phyloP scores from a whole-genome alignment of 2,888 invertebrate species.

The Dynastes hyllus region DNA sequence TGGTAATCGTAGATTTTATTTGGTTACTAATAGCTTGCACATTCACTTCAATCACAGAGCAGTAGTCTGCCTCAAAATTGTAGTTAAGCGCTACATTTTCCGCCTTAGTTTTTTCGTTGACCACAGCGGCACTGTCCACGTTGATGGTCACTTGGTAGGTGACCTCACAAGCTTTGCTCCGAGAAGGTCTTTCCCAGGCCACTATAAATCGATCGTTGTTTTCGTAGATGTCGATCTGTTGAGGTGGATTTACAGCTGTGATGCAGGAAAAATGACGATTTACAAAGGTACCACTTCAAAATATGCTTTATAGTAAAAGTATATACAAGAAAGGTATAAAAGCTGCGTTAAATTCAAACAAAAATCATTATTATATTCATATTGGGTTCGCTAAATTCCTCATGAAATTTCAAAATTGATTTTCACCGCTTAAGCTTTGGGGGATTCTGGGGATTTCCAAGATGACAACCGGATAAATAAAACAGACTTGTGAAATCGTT shows the following conservation, averaged over 20 bases:
- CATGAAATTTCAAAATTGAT: no score
- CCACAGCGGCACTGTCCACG: not conserved
- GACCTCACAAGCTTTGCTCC: not conserved
- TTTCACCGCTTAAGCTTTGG: no score
- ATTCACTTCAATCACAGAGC: not conserved
- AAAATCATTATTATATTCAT: no score
- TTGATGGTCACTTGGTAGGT: not conserved
- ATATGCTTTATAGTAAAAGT: no score
- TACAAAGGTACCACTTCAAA: not conserved
- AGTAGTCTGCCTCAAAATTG: constrained; percentile 7
- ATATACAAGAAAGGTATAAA: no score
- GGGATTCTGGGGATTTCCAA: no score
- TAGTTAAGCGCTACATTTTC: not conserved
- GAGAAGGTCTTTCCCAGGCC: not conserved
- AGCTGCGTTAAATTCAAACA: no score
- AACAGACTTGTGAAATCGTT: no score
- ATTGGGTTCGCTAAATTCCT: no score
- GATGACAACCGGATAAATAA: no score
- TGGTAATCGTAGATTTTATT: not conserved
- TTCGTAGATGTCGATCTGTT: not conserved
- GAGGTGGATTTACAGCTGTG: not conserved
- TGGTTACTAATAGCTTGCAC: not conserved
- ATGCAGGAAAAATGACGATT: not conserved
- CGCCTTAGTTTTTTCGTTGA: not conserved
- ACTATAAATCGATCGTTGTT: not conserved